Evolutionary conservation across 1,140 invertebrate genomes (phyloP).

Genomic region (Zaprionus inermis): DNA sequence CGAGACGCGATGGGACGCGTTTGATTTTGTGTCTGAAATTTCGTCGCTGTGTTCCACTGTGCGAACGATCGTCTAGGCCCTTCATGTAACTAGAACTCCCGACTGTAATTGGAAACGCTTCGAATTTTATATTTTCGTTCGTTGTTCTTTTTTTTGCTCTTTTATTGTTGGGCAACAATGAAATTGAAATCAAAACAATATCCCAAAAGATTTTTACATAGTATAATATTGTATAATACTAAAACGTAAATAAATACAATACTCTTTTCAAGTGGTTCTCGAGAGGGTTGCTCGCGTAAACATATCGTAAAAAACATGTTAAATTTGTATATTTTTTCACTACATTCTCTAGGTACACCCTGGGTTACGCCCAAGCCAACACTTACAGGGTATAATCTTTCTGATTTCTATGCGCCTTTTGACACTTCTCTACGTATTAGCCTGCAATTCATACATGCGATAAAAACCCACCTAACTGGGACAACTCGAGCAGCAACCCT

Average conservation of each 20-base stretch:
- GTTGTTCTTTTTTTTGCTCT: background rate
- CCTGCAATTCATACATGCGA: constrained; percentile 5
- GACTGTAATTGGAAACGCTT: background rate
- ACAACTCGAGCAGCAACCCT: background rate
- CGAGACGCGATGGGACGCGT: too few relatives aligned
- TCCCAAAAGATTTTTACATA: background rate
- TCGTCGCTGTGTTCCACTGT: background rate
- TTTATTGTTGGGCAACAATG: background rate
- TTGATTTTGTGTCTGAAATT: too few relatives aligned
- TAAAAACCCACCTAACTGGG: constrained; percentile 11
- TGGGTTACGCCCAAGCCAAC: background rate
- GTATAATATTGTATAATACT: background rate
- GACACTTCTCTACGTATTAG: background rate
- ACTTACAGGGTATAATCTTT: background rate
- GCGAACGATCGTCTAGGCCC: background rate
- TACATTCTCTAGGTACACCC: too few relatives aligned
- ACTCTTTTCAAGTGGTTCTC: too few relatives aligned
- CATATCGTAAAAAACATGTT: too few relatives aligned
- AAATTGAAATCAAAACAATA: background rate
- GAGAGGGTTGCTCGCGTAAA: too few relatives aligned
- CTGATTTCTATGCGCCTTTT: background rate
- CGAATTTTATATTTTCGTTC: background rate
- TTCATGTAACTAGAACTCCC: background rate
- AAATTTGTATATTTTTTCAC: too few relatives aligned
- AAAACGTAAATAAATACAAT: background rate